Evolutionary conservation across 2,888 invertebrate genomes (phyloP), one percentile per base, ranked within the genome.

Genomic region (Chironomus riparius): DNA sequence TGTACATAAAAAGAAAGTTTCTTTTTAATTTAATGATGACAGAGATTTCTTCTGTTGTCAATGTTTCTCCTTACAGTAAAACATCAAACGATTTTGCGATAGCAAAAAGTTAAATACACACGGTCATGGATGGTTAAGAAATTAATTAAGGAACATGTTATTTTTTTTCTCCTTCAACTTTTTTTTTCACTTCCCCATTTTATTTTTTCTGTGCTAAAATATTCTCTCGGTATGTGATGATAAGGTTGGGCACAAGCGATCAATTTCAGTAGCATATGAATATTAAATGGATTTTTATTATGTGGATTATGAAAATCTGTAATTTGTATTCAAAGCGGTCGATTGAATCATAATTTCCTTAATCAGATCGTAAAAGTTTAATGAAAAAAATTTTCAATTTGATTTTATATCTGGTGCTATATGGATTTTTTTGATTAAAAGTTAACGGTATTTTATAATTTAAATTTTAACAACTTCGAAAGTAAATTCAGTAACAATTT

Each of bases 1-100:
- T n/a, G 69, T 38, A 38, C 38, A 38, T 38, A 21, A 70, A 70
- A 56, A 72, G 72, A 72, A 72, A 72, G 72, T 72, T 56, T 70
- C 18, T 28, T 28, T 28, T 28, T 18, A 68, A 68, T 62, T 62
- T 21, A 62, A 62, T 62, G 62, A 62, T 62, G 62, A 62, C 62
- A 62, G 62, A 62, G 62, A 15, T 62, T 56, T 56, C 18, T 56
- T 56, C 21, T 18, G 18, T 62, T 62, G 62, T 62, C 62, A 62
- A 62, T 18, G 12, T 22, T 62, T 62, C 62, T 62, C 62, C 62
- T 21, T 62, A 7, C 15, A 6, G 12, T 22, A 21, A 15, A 22
- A 62, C 62, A 21, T 62, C 62, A 62, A 62, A 62, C 62, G 62
- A 62, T 62, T 56, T 15, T 21, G 62, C 62, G 21, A 62, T 18